These are phyloP conservation scores for Aleiodes leptofemur DNA, from an alignment of 2,888 invertebrate genomes.

Conservation along the genomic window DNA sequence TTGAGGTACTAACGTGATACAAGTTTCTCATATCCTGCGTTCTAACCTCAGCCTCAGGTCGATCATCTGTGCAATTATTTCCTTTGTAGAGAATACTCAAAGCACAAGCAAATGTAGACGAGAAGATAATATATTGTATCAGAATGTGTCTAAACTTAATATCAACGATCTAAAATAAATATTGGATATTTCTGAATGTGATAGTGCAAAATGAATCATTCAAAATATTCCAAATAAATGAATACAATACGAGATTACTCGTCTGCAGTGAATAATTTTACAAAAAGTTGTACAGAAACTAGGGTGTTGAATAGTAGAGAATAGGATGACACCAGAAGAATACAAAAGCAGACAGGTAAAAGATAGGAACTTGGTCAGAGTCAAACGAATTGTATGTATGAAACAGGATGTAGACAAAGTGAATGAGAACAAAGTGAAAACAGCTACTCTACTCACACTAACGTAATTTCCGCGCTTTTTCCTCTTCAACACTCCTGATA, in stretches of 20 bases:
- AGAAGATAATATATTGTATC: background rate
- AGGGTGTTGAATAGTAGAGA: no score
- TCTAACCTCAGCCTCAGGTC: slow-evolving; percentile 24
- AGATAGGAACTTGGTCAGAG: slow-evolving; percentile 1
- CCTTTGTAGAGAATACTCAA: slow-evolving; percentile 27
- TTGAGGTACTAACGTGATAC: slow-evolving; percentile 20
- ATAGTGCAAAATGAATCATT: no score
- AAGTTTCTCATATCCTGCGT: slow-evolving; percentile 45
- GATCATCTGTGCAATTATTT: slow-evolving; percentile 37
- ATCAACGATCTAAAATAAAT: no score
- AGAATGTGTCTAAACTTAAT: background rate
- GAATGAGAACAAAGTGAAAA: slow-evolving; percentile 43
- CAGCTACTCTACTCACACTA: slow-evolving; percentile 46
- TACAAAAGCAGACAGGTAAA: background rate
- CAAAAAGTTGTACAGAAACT: no score
- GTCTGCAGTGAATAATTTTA: no score
- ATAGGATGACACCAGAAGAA: no score
- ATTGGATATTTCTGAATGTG: no score
- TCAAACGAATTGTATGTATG: slow-evolving; percentile 1
- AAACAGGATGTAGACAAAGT: slow-evolving; percentile 33
- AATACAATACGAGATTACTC: no score
- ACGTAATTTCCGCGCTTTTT: slow-evolving; percentile 55
- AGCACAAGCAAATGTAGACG: slow-evolving; percentile 11
- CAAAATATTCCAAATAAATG: no score
- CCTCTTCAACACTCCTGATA: background rate